Evolutionary conservation across 2,888 invertebrate genomes (phyloP).

Genomic region (Pachycephus smyrnensis): DNA sequence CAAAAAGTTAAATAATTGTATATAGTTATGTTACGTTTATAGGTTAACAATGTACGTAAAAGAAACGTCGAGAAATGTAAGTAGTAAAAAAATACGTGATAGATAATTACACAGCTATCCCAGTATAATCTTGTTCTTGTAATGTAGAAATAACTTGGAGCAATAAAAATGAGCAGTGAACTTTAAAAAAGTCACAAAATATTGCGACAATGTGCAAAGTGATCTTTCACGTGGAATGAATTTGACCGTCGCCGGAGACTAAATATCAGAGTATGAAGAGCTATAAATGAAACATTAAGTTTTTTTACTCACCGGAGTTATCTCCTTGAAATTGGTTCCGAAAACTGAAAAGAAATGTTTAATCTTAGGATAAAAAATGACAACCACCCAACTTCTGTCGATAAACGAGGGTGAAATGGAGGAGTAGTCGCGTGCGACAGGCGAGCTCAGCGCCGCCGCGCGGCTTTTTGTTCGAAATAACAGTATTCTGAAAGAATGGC

Average conservation of each 20-base stretch:
- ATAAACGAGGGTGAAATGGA: neutral
- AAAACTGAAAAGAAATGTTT: neutral
- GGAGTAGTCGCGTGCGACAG: neutral
- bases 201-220: no score
- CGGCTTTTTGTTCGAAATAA: no score
- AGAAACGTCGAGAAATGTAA: neutral
- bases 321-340: neutral
- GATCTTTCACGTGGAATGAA: no score
- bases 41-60: neutral
- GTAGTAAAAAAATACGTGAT: neutral
- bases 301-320: neutral
- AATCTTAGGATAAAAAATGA: neutral
- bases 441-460: no score
- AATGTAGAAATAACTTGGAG: no score
- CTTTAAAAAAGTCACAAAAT: no score
- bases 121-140: no score
- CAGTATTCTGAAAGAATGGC: slow-evolving; percentile 30
- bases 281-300: neutral
- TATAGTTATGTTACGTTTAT: slow-evolving; percentile 9
- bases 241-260: no score
- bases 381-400: neutral
- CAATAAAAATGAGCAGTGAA: no score
- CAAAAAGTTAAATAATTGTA: slow-evolving; percentile 7
- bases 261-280: neutral
- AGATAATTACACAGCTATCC: no score